Percentiles rank a stretch among this genome's conserved stretches.
Conservation (phyloP, 2,888 invertebrate genomes). For the Baccha elongata region DNA sequence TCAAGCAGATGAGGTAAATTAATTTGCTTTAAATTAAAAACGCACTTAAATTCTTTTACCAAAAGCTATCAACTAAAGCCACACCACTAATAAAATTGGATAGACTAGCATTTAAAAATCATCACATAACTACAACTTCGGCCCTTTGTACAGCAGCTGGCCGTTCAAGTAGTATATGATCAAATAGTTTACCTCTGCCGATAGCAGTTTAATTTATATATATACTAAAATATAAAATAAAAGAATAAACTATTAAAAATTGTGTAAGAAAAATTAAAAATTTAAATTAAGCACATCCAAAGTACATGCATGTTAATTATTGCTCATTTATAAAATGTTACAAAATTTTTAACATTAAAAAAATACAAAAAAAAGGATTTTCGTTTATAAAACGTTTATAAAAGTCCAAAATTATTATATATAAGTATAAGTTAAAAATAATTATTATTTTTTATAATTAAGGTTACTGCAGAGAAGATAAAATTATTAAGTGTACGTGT, state of each 20-base stretch:
- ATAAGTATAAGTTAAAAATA: not conserved
- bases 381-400: constrained; percentile 15
- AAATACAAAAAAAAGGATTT: not conserved
- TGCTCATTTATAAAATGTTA: constrained; percentile 49
- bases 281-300: constrained; percentile 1
- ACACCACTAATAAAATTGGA: constrained; percentile 78
- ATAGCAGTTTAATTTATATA: constrained; percentile 68
- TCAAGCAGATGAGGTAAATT: constrained; percentile 79
- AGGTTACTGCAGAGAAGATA: not conserved
- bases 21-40: not conserved
- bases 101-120: constrained; percentile 77
- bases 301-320: constrained; percentile 24
- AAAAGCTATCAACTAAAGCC: constrained; percentile 76
- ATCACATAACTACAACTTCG: constrained; percentile 81
- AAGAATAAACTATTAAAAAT: not conserved
- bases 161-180: constrained; percentile 81
- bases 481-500: constrained; percentile 3
- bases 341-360: constrained; percentile 16
- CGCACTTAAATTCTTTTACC: not conserved
- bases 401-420: constrained; percentile 16
- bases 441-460: not conserved
- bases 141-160: constrained; percentile 80
- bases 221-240: constrained; percentile 1
- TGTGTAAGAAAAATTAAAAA: constrained; percentile 9
- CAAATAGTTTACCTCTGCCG: constrained; percentile 67